Conservation (phyloP, 37 sponge, comb jelly and placozoan genomes). For the Hormiphora californensis region DNA sequence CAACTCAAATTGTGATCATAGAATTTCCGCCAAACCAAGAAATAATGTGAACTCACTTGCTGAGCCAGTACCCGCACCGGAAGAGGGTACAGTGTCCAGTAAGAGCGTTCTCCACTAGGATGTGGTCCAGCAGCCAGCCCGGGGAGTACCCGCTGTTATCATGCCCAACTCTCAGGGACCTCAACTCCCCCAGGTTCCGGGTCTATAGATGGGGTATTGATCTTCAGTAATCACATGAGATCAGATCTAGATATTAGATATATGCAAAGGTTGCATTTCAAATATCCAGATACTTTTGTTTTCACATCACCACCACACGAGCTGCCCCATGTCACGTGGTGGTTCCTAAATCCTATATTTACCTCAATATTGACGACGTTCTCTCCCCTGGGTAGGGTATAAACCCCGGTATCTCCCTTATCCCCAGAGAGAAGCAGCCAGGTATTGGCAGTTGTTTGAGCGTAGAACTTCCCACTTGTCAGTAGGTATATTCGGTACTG, state of each 20-base stretch:
- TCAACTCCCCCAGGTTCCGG: conserved; percentile 75
- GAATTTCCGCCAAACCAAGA: no score
- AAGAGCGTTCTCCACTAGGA: conserved; percentile 74
- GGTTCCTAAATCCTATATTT: not conserved
- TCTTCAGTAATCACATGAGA: no score
- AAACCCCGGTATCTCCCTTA: conserved; percentile 58
- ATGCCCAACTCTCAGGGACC: conserved; percentile 76
- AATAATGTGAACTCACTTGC: no score
- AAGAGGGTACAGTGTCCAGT: conserved; percentile 67
- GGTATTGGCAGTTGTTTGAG: conserved; percentile 68
- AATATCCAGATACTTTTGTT: no score
- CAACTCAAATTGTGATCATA: no score
- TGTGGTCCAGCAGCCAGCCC: conserved; percentile 70
- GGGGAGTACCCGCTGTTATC: conserved; percentile 79
- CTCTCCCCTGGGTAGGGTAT: conserved; percentile 64
- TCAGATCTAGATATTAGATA: no score
- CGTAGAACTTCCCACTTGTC: conserved; percentile 74
- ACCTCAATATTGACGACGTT: conserved; percentile 65
- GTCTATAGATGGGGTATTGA: conserved; percentile 59
- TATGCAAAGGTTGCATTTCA: no score
- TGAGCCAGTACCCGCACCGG: conserved; percentile 40
- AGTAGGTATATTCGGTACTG: conserved; percentile 68
- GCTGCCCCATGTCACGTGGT: no score
- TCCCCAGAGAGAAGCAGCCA: conserved; percentile 74
- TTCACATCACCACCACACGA: no score